Base-by-base conservation (phyloP, 2,113 vertebrate genomes). In the Pipra filicauda region DNA sequence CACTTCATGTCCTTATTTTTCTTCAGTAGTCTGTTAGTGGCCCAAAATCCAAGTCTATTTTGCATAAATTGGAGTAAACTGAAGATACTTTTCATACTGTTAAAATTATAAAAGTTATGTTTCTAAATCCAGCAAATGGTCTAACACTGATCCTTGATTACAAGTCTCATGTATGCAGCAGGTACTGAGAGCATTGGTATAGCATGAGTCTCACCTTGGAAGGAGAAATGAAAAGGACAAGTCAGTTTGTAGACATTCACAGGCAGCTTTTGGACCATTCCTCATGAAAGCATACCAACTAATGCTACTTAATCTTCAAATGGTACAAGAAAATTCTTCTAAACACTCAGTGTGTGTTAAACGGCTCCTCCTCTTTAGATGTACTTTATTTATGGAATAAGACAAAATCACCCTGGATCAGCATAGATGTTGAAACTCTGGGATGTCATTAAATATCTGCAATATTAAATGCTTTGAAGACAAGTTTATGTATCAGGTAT, bases 61-160 rank as follows among this genome's bases (percentile, higher is more conserved):
- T 58, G 31, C 26, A 74, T 20, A 44, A 54, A 88, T 48, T 84
- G 9, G 12, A 59, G 31, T 35, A 70, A 62, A 77, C 26, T 64
- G 15, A 87, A 91, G 51, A 37, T 8, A 49, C 1, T 1, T 74
- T 90, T 64, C 8, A n/a, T 66, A 43, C 5, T 14, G 85, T 30
- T 85, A 51, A 62, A 66, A 82, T 35, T 3, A 20, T 16, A 61
- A 21, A 72, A 58, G 5, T 51, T 0, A 0, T 41, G 3, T 85
- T 85, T 79, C 82, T 52, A 61, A 75, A 57, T 72, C 9, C 20
- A 74, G 26, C 8, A 67, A n/a, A 44, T 35, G 39, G 39, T 35
- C 35, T 67, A 55, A 35, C 11, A 26, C 15, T 14, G 10, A 15
- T 12, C 27, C 11, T 48, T 67, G 30, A 35, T 24, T 59, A 2